Percentiles rank a stretch among this genome's conserved stretches.
Evolutionary conservation across 1,140 invertebrate genomes (phyloP).

Genomic region (Oscheius sp.): DNA sequence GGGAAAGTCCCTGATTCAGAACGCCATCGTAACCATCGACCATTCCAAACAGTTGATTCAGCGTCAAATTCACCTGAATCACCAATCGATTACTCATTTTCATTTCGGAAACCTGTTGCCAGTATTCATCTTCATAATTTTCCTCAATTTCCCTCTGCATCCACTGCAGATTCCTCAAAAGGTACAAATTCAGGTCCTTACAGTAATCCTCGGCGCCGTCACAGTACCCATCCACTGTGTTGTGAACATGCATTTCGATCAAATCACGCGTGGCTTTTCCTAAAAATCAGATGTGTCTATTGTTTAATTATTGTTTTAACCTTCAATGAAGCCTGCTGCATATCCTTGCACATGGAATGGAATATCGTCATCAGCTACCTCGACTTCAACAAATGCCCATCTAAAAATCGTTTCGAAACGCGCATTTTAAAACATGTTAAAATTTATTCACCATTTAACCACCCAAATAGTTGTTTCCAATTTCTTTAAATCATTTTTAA

Average conservation of each 20-base stretch:
- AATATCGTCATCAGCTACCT: slow-evolving; percentile 68
- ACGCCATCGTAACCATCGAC: slow-evolving; percentile 62
- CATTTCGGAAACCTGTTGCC: slow-evolving; percentile 72
- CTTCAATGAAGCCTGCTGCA: slow-evolving; percentile 83
- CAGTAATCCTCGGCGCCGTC: slow-evolving; percentile 71
- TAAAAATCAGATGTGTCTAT: not conserved
- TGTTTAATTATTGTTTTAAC: slow-evolving; percentile 53
- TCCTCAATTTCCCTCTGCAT: slow-evolving; percentile 68
- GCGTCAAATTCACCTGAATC: slow-evolving; percentile 62
- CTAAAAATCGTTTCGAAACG: slow-evolving; percentile 59
- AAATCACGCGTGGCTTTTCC: slow-evolving; percentile 73
- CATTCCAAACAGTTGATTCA: slow-evolving; percentile 50
- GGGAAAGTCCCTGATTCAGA: slow-evolving; percentile 71
- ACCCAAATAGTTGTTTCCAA: too few species aligned
- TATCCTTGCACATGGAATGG: slow-evolving; percentile 74
- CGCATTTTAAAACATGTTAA: not conserved
- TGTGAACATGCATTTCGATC: slow-evolving; percentile 77
- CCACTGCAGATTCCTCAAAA: slow-evolving; percentile 69
- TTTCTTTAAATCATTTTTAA: not conserved
- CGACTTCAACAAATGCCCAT: slow-evolving; percentile 77
- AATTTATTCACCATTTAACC: not conserved
- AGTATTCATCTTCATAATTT: slow-evolving; percentile 69
- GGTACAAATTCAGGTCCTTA: slow-evolving; percentile 69
- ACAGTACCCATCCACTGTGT: slow-evolving; percentile 73
- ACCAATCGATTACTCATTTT: not conserved